Base-by-base conservation (phyloP, 1,140 invertebrate genomes). In the Psilanteris sp. region DNA sequence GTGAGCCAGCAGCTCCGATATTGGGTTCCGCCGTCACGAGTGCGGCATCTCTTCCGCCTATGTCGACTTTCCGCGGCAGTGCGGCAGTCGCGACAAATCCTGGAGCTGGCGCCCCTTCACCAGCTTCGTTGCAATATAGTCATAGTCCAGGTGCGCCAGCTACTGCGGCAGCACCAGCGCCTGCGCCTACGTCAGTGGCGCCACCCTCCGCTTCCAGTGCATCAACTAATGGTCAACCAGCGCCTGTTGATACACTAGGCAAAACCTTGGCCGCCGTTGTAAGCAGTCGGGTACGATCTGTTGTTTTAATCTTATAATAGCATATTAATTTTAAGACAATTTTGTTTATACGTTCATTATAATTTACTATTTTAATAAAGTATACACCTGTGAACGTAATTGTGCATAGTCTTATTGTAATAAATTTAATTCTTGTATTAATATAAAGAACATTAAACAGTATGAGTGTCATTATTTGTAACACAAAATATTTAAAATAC, bases 1-100 rank as follows among this genome's bases (percentile, higher is more conserved):
- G 87, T 27, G 88, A 87, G 64, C 84, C 83, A 10, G 80, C 85
- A 27, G 82, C 85, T 13, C 84, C 85, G 48, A 90, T 91, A 70
- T 83, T 89, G 74, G 89, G 88, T 70, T 90, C 88, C 59, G 88
- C 87, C 71, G 89, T 89, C 73, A 92, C 91, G 80, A 92, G 87
- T 54, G 90, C 91, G 70, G 90, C 90, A 72, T 93, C 95, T 46
- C 90, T 98, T 87, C 96, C 96, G 55, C 96, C 96, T 24, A 97
- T 98, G 96, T 97, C 96, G 48, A 95, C 95, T 67, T 96, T 98
- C 90, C 91, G 95, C 22, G 92, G 93, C 26, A 90, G 89, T 72
- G 89, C 89, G 48, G 91, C 83, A 3, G 87, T 86, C 55, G 77
- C 84, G 71, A 79, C 87, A 61, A 85, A 86, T 72, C 81, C 81